Evolutionary conservation across 2,888 invertebrate species (phyloP), one percentile per base, ranked within the genome.

Genomic region (Eurytoma adleriae): DNA sequence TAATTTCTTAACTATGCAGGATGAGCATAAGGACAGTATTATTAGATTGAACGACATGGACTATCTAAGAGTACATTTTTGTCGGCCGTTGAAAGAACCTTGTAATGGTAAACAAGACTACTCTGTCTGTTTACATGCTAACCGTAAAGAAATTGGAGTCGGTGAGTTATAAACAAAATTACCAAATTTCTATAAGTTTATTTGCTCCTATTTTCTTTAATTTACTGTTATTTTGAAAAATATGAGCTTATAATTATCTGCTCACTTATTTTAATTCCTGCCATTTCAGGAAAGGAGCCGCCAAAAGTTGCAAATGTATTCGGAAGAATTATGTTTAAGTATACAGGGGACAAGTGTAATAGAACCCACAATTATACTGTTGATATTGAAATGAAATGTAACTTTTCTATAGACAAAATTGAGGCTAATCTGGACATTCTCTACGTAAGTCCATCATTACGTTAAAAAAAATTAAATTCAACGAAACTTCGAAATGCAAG

Each of bases 381-480:
- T 0, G 16, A 54, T 12, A 40, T 78, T 18, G 61, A 78, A 68
- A 61, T 78, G 72, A 66, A 50, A 16, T 78, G 78, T 14, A 50
- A 68, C 14, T 72, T 64, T 13, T 2, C 52, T 0, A 66, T 71
- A 7, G 10, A 71, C 13, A 14, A 62, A 14, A 12, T 27, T 10
- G 54, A 57, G 1, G 7, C 71, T 20, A 56, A 70, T 5, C 48
- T 48, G 16, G 77, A 69, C 18, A 3, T 30, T 40, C 24, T 40
- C 1, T 5, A 56, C 13, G 70, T 77, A 70, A 77, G 54, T 10
- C 1, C 40, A 10, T 30, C 10, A 40, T 40, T 24, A 2, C 2
- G 24, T 24, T 24, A 24, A 40, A 40, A 1, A 40, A 10, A 5
- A 40, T 40, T 40, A 10, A 40, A 40, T 40, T 30, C 7, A 24